phyloP scores from a whole-genome alignment of 1,140 invertebrate genomes.

The Meloidogyne exigua region DNA sequence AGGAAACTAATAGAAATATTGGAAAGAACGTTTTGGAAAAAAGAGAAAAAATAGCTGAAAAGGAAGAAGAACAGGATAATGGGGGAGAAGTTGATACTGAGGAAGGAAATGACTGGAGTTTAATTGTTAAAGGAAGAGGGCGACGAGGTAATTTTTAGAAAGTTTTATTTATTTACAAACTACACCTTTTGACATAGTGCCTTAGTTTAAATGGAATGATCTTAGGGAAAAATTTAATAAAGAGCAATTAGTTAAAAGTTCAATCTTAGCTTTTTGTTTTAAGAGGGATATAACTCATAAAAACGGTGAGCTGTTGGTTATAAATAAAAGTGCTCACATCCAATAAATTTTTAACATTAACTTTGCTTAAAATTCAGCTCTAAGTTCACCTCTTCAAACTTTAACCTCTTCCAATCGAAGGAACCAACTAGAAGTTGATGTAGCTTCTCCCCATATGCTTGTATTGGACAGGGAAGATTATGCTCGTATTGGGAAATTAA shows the following conservation, averaged over 20 bases:
- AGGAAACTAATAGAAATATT: not conserved
- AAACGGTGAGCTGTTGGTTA: too few species aligned
- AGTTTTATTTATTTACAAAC: too few species aligned
- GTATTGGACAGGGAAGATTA: slow-evolving; percentile 21
- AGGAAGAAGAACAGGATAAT: not conserved
- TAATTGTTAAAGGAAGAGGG: slow-evolving; percentile 1
- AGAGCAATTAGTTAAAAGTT: too few species aligned
- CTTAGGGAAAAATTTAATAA: too few species aligned
- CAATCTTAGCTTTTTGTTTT: too few species aligned
- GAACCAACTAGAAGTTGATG: slow-evolving; percentile 17
- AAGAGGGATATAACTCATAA: too few species aligned
- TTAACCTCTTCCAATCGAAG: not conserved
- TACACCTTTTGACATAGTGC: too few species aligned
- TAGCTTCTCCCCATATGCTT: slow-evolving; percentile 22
- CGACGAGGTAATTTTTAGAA: not conserved
- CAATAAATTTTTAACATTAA: not conserved
- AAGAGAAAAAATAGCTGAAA: slow-evolving; percentile 7
- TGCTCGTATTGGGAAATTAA: slow-evolving; percentile 3
- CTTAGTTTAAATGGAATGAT: too few species aligned
- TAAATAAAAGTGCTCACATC: too few species aligned
- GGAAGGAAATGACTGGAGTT: not conserved
- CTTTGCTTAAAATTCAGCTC: not conserved
- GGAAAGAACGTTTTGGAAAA: not conserved
- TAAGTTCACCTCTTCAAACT: not conserved
- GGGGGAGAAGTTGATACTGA: not conserved